Percentiles rank a stretch among this genome's conserved stretches.
These are phyloP conservation scores for Microhierax caerulescens DNA, from an alignment of 2,797 vertebrate species.

Conservation along the genomic window DNA sequence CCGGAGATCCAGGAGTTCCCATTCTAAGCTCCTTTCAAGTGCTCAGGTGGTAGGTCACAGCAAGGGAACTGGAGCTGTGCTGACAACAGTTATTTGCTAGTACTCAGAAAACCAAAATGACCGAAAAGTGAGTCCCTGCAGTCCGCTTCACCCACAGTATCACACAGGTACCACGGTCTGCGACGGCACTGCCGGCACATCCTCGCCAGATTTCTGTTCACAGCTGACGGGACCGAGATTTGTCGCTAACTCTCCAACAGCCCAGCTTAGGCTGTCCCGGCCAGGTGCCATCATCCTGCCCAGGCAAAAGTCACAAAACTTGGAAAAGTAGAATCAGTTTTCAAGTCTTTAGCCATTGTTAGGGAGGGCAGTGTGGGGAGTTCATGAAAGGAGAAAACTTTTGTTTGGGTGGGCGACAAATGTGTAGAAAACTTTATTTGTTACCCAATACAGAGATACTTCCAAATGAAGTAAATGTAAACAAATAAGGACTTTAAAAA, in stretches of 20 bases:
- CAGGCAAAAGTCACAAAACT: not conserved
- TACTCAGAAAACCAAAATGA: not conserved
- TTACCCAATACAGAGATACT: not conserved
- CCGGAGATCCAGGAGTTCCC: not conserved
- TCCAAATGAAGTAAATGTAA: not conserved
- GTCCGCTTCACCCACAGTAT: not conserved
- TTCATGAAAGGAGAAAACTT: not conserved
- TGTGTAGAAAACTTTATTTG: not conserved
- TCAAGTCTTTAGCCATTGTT: not conserved
- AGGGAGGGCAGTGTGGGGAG: not conserved
- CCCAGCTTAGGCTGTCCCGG: not conserved
- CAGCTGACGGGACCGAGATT: not conserved
- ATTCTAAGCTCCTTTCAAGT: not conserved
- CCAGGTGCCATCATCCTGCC: not conserved
- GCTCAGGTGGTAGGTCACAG: not conserved
- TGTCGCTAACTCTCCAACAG: not conserved
- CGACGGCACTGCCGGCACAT: not conserved
- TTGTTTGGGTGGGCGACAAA: not conserved
- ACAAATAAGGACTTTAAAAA: not conserved
- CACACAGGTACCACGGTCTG: rapidly evolving
- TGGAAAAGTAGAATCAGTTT: not conserved
- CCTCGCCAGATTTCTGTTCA: not conserved
- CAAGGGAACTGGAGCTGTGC: not conserved
- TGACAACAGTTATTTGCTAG: not conserved
- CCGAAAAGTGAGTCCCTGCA: not conserved